A percentile compares a stretch with the other conserved stretches of the same genome.
Conservation (phyloP, 2,113 vertebrate species). For the Prunella himalayana region DNA sequence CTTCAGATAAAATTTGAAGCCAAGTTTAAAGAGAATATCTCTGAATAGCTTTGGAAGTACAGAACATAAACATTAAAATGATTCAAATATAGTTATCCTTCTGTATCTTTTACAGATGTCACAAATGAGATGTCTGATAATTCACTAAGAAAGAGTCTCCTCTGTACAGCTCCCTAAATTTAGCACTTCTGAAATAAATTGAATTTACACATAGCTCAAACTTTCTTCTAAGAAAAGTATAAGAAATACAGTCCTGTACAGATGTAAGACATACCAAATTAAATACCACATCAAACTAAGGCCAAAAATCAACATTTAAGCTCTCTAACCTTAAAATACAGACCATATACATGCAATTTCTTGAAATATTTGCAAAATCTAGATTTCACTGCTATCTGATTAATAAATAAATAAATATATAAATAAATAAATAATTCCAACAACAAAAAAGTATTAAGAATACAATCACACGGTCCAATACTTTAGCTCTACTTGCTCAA, state of each 20-base stretch:
- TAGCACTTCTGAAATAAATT: background rate
- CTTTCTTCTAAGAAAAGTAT: background rate
- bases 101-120: background rate
- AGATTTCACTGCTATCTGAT: background rate
- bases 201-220: background rate
- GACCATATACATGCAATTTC: background rate
- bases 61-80: background rate
- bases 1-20: background rate
- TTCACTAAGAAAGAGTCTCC: background rate
- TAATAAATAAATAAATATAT: background rate
- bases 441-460: background rate
- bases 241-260: background rate
- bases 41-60: background rate
- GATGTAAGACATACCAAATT: background rate
- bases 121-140: background rate
- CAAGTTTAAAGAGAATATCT: background rate
- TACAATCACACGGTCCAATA: slow-evolving; percentile 31
- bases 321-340: background rate
- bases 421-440: background rate
- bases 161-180: background rate
- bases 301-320: background rate
- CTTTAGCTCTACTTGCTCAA: slow-evolving; percentile 31
- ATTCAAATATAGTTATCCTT: background rate
- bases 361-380: background rate
- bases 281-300: background rate